Percentiles rank a stretch among this genome's conserved stretches.
phyloP scores from a whole-genome alignment of 2,797 vertebrate species.

The Morelia viridis region DNA sequence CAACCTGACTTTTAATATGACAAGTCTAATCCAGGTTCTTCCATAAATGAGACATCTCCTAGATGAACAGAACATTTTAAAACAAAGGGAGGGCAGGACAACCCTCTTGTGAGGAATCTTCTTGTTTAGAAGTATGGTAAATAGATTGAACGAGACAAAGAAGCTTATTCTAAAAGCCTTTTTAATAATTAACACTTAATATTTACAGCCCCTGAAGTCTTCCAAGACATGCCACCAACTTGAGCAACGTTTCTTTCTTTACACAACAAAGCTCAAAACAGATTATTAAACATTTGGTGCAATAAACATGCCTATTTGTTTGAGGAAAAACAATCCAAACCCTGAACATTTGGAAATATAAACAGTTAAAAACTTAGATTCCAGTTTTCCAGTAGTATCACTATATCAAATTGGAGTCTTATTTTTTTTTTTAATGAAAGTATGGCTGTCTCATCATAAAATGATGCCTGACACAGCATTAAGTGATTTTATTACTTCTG shows the following conservation, averaged over 20 bases:
- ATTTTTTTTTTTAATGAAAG: not conserved
- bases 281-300: not conserved
- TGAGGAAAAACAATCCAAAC: not conserved
- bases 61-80: conserved; percentile 18
- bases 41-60: not conserved
- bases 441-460: not conserved
- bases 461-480: not conserved
- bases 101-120: conserved; percentile 21
- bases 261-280: not conserved
- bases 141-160: conserved; percentile 51
- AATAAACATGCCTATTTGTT: not conserved
- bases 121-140: conserved; percentile 50
- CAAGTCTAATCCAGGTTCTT: conserved; percentile 47
- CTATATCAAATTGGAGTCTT: not conserved
- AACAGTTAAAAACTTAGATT: not conserved
- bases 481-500: conserved; percentile 34
- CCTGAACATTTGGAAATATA: not conserved
- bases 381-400: not conserved
- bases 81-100: not conserved
- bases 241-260: not conserved
- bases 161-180: conserved; percentile 51
- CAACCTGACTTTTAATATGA: conserved; percentile 56
- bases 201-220: not conserved
- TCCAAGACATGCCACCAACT: not conserved
- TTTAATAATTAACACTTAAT: conserved; percentile 8